Evolutionary conservation across 2,113 vertebrate genomes (phyloP).

Genomic region (Plectropomus leopardus): DNA sequence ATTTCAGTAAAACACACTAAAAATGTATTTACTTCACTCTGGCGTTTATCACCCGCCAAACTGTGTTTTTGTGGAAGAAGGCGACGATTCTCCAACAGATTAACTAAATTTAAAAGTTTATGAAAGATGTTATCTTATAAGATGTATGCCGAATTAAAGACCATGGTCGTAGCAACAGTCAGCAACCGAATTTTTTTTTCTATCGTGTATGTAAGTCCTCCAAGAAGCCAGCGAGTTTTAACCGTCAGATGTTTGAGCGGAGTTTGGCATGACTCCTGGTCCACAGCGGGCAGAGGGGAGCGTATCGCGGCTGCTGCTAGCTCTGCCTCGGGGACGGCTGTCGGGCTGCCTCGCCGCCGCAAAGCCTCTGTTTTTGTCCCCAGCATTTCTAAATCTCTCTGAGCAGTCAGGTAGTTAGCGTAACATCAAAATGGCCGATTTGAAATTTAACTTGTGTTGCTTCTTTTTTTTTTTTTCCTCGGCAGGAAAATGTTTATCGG

Average conservation of each 20-base stretch:
- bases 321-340: neutral
- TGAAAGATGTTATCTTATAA: neutral
- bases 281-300: too few relatives aligned
- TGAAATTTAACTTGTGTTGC: neutral
- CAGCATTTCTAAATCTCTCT: neutral
- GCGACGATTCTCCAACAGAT: neutral
- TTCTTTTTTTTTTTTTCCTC: too few relatives aligned
- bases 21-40: too few relatives aligned
- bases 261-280: neutral
- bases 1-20: neutral
- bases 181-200: neutral
- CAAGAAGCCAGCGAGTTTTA: neutral
- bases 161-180: neutral
- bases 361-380: neutral
- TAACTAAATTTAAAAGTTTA: neutral
- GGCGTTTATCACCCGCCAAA: neutral
- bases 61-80: neutral
- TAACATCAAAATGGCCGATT: neutral
- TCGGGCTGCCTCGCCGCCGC: neutral
- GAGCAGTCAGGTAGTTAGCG: neutral
- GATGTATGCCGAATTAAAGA: neutral
- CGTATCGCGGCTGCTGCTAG: neutral
- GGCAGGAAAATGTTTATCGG: constrained; percentile 93
- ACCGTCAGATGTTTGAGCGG: neutral
- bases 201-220: neutral